A percentile compares a stretch with the other conserved stretches of the same genome.
Evolutionary conservation across 2,797 vertebrate species (phyloP).

Genomic region (Eremophila alpestris): DNA sequence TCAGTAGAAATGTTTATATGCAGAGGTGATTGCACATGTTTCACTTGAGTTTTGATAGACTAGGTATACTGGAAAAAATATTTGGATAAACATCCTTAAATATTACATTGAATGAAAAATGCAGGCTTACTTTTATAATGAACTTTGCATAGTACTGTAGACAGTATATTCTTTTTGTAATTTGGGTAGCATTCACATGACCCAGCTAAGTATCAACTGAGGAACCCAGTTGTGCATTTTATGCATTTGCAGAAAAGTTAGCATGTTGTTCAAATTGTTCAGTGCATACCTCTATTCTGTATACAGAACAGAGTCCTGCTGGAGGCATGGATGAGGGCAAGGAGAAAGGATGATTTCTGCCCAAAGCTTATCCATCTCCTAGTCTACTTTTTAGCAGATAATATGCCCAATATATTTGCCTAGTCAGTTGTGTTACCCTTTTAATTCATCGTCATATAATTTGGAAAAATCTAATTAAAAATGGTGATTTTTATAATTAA

Average conservation of each 20-base stretch:
- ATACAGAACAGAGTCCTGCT: neutral
- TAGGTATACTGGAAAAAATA: neutral
- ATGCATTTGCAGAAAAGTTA: neutral
- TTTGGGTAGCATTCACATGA: neutral
- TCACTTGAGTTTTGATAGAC: neutral
- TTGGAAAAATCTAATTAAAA: neutral
- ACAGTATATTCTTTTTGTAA: neutral
- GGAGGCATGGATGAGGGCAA: fast-evolving
- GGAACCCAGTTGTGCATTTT: neutral
- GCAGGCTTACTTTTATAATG: neutral
- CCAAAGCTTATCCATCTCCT: neutral
- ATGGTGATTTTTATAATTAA: neutral
- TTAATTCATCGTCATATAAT: neutral
- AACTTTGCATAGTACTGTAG: neutral
- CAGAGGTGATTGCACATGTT: neutral
- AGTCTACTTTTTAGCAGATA: neutral
- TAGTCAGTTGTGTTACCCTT: neutral
- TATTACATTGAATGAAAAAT: neutral
- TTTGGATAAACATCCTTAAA: neutral
- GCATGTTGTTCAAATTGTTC: neutral
- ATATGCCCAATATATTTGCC: fast-evolving
- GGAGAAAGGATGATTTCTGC: neutral
- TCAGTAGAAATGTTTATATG: neutral
- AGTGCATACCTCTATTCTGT: too few species aligned
- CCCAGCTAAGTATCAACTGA: neutral